Evolutionary conservation across 2,888 invertebrate species (phyloP).

Genomic region (Drosophila tripunctata): DNA sequence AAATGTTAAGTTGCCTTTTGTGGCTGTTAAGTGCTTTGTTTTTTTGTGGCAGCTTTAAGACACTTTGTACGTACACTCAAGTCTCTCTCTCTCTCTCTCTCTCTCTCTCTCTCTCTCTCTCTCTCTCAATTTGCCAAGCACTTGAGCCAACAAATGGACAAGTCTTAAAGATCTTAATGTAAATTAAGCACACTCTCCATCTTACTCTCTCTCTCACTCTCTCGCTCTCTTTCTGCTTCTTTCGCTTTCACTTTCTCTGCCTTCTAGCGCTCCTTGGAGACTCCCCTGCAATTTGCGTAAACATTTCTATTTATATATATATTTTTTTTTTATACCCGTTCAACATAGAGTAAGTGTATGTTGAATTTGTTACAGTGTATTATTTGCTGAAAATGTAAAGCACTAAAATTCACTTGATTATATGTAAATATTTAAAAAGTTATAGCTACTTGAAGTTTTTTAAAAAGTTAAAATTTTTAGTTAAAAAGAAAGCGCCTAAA

Average conservation of each 20-base stretch:
- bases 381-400: too few species aligned
- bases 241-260: not conserved
- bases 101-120: too few species aligned
- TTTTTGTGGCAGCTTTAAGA: slow-evolving; percentile 1
- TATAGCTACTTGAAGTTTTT: too few species aligned
- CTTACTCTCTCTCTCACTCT: not conserved
- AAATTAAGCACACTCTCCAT: slow-evolving; percentile 3
- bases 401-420: too few species aligned
- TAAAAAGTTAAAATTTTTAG: too few species aligned
- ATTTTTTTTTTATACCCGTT: not conserved
- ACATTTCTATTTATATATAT: slow-evolving; percentile 6
- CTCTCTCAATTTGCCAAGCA: slow-evolving; percentile 13
- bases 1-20: not conserved
- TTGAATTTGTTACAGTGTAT: not conserved
- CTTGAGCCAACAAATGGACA: slow-evolving; percentile 9
- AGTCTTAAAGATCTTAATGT: slow-evolving; percentile 10
- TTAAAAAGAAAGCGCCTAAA: too few species aligned
- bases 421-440: too few species aligned
- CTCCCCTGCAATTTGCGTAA: slow-evolving; percentile 41
- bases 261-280: slow-evolving; percentile 10
- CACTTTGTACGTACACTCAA: slow-evolving; percentile 5
- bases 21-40: slow-evolving; percentile 1
- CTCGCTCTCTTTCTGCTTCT: not conserved
- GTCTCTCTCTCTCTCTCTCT: too few species aligned
- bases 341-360: not conserved